Conservation (phyloP, 2,113 vertebrate genomes). For the Grus americana region DNA sequence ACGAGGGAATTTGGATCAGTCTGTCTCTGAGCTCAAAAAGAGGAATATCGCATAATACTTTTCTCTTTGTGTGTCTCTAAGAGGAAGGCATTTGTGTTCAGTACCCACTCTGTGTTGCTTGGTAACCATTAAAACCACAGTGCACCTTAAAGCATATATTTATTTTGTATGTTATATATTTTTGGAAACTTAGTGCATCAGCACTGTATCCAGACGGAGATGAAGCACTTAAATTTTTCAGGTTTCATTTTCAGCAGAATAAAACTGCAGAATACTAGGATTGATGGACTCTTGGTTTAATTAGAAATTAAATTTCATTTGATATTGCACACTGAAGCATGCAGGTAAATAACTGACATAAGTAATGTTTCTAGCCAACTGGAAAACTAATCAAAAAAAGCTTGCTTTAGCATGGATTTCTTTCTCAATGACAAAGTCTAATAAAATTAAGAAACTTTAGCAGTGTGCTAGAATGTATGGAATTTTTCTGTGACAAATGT, state of each 20-base stretch:
- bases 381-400: background rate
- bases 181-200: constrained; percentile 31
- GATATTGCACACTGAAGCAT: background rate
- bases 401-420: background rate
- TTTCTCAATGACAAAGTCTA: background rate
- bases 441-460: background rate
- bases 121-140: constrained; percentile 53
- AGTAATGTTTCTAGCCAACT: background rate
- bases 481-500: background rate
- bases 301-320: constrained; percentile 7
- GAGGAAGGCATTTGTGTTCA: background rate
- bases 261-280: background rate
- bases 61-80: background rate
- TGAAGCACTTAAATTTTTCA: background rate
- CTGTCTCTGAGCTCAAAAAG: background rate
- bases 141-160: background rate
- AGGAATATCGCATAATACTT: background rate
- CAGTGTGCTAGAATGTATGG: background rate
- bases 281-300: constrained; percentile 22
- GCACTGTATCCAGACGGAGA: background rate
- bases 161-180: constrained; percentile 11
- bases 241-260: constrained; percentile 10
- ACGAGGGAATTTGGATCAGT: background rate
- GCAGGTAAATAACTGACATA: background rate
- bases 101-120: constrained; percentile 27